Conservation (phyloP, 1,140 invertebrate genomes). For the Sitodiplosis mosellana region DNA sequence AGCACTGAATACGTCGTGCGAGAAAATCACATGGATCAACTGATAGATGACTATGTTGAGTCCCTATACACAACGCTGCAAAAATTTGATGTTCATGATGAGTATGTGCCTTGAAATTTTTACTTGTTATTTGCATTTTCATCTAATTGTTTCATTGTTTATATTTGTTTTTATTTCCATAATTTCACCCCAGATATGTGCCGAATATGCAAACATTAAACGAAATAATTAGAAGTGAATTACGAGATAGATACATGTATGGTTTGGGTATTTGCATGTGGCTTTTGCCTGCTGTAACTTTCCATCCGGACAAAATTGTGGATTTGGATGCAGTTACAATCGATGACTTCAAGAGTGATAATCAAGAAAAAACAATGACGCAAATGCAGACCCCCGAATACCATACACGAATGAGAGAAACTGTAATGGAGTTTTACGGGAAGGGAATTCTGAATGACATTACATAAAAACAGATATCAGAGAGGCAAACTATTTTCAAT, state of each 20-base stretch:
- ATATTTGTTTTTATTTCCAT: not conserved
- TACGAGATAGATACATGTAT: conserved; percentile 10
- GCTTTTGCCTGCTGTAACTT: conserved; percentile 22
- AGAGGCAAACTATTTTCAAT: not conserved
- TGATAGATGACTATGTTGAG: conserved; percentile 9
- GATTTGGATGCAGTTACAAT: conserved; percentile 17
- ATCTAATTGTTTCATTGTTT: not conserved
- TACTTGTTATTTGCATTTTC: not conserved
- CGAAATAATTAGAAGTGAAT: not conserved
- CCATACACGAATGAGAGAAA: conserved; percentile 16
- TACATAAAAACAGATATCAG: not conserved
- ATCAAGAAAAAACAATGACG: conserved; percentile 19
- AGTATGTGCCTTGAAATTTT: not conserved
- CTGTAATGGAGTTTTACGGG: conserved; percentile 20
- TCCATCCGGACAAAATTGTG: conserved; percentile 20
- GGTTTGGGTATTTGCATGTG: conserved; percentile 21
- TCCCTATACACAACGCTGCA: no score
- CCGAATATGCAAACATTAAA: not conserved
- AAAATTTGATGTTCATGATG: no score
- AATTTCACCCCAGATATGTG: not conserved
- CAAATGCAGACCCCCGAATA: conserved; percentile 20
- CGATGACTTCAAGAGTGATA: conserved; percentile 14
- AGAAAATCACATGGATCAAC: conserved; percentile 15
- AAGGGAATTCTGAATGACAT: conserved; percentile 14
- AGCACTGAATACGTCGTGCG: conserved; percentile 18